These are phyloP conservation scores for Clivina fossor DNA, from an alignment of 2,888 invertebrate genomes.

Conservation along the genomic window DNA sequence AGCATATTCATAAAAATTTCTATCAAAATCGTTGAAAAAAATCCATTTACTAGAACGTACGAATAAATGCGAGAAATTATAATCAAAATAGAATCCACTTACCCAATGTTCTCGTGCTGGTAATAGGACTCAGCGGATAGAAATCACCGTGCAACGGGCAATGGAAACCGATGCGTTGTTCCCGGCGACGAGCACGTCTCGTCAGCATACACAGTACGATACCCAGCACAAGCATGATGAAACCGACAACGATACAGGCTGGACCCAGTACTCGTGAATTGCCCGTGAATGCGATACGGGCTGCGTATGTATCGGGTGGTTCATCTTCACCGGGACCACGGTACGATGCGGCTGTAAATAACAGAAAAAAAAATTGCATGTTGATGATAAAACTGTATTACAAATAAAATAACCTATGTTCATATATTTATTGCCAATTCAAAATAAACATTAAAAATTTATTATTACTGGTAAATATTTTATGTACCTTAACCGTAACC, in stretches of 20 bases:
- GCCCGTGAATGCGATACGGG: slow-evolving; percentile 71
- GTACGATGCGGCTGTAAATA: slow-evolving; percentile 68
- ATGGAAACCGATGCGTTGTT: slow-evolving; percentile 72
- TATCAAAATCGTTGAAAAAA: neutral
- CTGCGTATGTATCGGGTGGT: slow-evolving; percentile 70
- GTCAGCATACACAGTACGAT: slow-evolving; percentile 67
- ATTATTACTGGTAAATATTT: no score
- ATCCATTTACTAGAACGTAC: no score
- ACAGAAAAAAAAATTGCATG: slow-evolving; percentile 14
- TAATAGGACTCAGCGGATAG: slow-evolving; percentile 71
- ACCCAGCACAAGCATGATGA: slow-evolving; percentile 69
- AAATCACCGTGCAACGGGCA: slow-evolving; percentile 79
- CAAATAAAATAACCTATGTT: no score
- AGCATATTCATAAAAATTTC: neutral
- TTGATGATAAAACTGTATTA: no score
- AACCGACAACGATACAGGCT: slow-evolving; percentile 73
- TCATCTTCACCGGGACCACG: slow-evolving; percentile 73
- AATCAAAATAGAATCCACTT: slow-evolving; percentile 36
- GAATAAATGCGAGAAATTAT: neutral
- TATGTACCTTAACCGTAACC: no score
- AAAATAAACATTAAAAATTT: no score
- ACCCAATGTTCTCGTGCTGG: slow-evolving; percentile 52
- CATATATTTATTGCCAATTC: no score
- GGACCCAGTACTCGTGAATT: slow-evolving; percentile 74
- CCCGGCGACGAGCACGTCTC: slow-evolving; percentile 65